Conservation (phyloP, 2,797 vertebrate species). For the Urosaurus nigricauda region DNA sequence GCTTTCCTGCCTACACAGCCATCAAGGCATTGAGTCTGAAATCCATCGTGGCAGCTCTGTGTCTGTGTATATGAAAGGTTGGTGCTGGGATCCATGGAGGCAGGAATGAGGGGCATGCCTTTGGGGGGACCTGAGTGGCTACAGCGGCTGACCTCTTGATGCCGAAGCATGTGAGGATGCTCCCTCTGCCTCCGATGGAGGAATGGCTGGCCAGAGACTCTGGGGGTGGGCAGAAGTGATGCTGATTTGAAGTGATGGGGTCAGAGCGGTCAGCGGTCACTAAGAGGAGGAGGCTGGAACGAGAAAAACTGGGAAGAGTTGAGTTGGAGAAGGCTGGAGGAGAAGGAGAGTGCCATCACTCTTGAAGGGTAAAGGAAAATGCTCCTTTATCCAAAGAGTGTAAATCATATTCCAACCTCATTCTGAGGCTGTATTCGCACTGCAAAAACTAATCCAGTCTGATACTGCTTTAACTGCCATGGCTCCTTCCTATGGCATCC, state of each 20-base stretch:
- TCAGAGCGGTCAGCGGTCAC: neutral
- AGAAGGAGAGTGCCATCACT: too few species aligned
- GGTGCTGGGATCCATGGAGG: neutral
- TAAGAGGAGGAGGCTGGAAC: neutral
- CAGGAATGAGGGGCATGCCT: neutral
- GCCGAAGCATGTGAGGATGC: neutral
- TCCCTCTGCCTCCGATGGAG: rapidly evolving
- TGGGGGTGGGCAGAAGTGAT: rapidly evolving
- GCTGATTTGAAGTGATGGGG: rapidly evolving
- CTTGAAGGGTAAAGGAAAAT: too few species aligned
- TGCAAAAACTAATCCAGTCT: too few species aligned
- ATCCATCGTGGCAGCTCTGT: neutral
- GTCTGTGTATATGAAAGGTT: rapidly evolving
- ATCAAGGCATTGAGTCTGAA: neutral
- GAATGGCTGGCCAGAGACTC: neutral
- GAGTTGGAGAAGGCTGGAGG: too few species aligned
- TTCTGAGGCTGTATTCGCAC: too few species aligned
- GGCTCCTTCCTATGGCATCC: too few species aligned
- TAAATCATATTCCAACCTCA: neutral
- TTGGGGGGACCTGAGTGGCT: neutral
- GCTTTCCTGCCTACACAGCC: too few species aligned
- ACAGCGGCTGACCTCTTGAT: rapidly evolving
- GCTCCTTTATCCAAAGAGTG: too few species aligned
- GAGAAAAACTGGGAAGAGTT: too few species aligned
- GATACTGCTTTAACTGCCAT: too few species aligned